phyloP scores from a whole-genome alignment of 2,113 vertebrate genomes.

The Anas platyrhynchos region DNA sequence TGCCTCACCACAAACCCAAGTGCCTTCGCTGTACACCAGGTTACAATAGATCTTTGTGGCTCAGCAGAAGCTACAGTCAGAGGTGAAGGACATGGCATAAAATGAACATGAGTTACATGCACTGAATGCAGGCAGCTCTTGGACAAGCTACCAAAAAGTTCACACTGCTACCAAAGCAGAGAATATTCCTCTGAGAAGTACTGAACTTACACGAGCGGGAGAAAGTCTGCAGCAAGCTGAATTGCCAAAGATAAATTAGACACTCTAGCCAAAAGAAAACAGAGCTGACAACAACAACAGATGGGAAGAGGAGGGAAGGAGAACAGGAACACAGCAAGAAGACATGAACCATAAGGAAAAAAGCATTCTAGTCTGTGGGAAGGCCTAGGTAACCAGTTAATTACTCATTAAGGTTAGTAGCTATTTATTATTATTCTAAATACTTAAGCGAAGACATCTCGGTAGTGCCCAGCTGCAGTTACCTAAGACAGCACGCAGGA shows the following conservation, averaged over 20 bases:
- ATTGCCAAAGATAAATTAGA: conserved; percentile 60
- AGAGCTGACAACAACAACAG: conserved; percentile 71
- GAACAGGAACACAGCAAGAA: conserved; percentile 58
- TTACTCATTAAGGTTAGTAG: conserved; percentile 57
- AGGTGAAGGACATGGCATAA: background rate
- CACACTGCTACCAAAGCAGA: background rate
- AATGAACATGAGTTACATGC: background rate
- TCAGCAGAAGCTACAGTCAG: background rate
- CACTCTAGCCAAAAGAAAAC: conserved; percentile 65
- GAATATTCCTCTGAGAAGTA: conserved; percentile 4
- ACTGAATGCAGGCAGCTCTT: background rate
- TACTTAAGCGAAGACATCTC: background rate
- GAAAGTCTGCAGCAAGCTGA: conserved; percentile 53
- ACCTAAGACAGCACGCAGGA: background rate
- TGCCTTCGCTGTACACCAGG: background rate
- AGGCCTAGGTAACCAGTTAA: conserved; percentile 55
- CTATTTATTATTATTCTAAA: conserved; percentile 42
- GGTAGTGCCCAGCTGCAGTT: background rate
- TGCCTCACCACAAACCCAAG: background rate
- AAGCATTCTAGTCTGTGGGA: conserved; percentile 59
- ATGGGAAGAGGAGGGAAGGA: conserved; percentile 69
- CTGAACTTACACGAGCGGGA: background rate
- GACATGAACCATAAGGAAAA: conserved; percentile 67
- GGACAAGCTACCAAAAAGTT: conserved; percentile 15
- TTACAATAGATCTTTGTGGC: background rate